phyloP scores from a whole-genome alignment of 2,113 vertebrate genomes.

The Vulpes vulpes region DNA sequence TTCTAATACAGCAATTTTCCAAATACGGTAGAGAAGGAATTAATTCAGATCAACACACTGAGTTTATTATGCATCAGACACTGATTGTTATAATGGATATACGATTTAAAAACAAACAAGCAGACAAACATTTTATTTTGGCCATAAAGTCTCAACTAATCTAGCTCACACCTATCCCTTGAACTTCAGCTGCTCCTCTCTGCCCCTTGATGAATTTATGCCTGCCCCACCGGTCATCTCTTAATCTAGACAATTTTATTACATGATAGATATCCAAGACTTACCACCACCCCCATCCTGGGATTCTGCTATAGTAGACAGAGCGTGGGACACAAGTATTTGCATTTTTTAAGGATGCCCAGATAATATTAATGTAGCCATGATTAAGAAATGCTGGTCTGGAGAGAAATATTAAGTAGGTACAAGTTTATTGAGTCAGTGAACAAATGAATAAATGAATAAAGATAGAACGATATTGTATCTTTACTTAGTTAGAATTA shows the following conservation, averaged over 20 bases:
- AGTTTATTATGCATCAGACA: neutral
- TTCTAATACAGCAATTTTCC: neutral
- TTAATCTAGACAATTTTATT: neutral
- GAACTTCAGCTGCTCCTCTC: neutral
- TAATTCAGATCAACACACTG: neutral
- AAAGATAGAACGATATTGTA: neutral
- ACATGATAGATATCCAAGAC: neutral
- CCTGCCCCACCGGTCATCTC: fast-evolving
- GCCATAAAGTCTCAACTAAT: neutral
- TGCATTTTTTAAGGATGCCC: neutral
- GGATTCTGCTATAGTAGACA: neutral
- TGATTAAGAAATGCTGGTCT: neutral
- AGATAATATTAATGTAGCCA: neutral
- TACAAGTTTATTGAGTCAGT: neutral
- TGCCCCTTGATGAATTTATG: neutral
- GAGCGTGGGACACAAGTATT: neutral
- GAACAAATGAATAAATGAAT: neutral
- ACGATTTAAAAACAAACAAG: neutral
- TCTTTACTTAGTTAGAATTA: neutral
- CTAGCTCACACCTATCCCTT: fast-evolving
- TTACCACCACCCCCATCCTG: neutral
- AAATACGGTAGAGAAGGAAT: neutral
- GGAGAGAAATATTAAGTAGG: neutral
- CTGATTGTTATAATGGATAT: neutral
- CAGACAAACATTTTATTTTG: neutral